Percentiles rank a stretch among this genome's conserved stretches.
These are phyloP conservation scores for Microctenopoma stevenorrisi DNA, from an alignment of 2,797 vertebrate species.

Conservation along the genomic window DNA sequence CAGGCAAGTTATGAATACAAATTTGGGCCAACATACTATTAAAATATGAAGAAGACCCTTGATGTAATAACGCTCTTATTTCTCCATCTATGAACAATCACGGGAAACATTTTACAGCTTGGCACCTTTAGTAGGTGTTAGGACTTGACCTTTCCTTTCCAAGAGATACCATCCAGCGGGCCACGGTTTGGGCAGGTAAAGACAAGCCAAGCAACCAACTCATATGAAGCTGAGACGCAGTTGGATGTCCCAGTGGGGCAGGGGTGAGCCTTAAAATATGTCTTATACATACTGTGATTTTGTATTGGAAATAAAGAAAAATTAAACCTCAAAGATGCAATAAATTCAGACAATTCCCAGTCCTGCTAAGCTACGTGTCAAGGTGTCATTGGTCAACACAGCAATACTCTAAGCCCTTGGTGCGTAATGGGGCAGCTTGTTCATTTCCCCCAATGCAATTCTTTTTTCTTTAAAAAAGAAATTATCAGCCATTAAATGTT, in stretches of 20 bases:
- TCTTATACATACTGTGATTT: not conserved
- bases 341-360: too few relatives aligned
- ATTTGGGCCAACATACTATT: slow-evolving; percentile 33
- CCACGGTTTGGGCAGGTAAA: slow-evolving; percentile 47
- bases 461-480: too few relatives aligned
- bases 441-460: too few relatives aligned
- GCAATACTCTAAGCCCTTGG: too few relatives aligned
- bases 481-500: too few relatives aligned
- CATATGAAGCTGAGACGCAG: slow-evolving; percentile 52
- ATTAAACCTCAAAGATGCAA: not conserved
- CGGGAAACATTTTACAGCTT: slow-evolving; percentile 44
- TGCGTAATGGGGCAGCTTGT: too few relatives aligned
- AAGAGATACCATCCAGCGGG: slow-evolving; percentile 39
- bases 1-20: slow-evolving; percentile 56
- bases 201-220: slow-evolving; percentile 24
- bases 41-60: slow-evolving; percentile 23
- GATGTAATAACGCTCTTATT: slow-evolving; percentile 40
- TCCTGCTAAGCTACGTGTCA: too few relatives aligned
- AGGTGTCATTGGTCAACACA: too few relatives aligned
- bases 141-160: slow-evolving; percentile 53
- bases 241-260: slow-evolving; percentile 17
- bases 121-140: slow-evolving; percentile 17
- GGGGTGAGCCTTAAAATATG: slow-evolving; percentile 52
- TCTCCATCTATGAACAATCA: slow-evolving; percentile 46
- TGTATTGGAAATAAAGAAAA: not conserved